Conservation (phyloP, 2,797 vertebrate species). For the Oreochromis mossambicus region DNA sequence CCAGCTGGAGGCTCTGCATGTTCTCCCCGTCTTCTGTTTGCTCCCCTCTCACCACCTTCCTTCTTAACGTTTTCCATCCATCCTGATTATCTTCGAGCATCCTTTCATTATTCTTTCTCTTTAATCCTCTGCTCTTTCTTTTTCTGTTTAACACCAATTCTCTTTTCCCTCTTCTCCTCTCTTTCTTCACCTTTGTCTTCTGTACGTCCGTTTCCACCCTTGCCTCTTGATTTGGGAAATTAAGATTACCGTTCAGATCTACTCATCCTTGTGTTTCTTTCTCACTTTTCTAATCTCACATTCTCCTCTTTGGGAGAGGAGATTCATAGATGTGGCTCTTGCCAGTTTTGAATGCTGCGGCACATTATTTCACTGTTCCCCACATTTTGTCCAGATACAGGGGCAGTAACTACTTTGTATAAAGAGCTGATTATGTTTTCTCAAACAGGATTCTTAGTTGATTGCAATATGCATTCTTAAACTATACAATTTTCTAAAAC, state of each 20-base stretch:
- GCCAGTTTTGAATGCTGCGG: background rate
- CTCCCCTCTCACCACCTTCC: background rate
- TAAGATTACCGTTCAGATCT: background rate
- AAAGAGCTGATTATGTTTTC: background rate
- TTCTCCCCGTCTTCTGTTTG: conserved; percentile 3
- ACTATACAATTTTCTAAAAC: background rate
- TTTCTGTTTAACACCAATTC: background rate
- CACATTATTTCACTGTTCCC: background rate
- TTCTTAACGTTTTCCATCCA: background rate
- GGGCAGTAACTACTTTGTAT: background rate
- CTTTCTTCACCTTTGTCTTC: background rate
- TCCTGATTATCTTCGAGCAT: background rate
- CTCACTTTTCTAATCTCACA: background rate
- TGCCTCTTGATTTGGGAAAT: background rate
- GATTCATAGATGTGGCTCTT: background rate
- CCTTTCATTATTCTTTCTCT: background rate
- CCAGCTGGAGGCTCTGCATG: conserved; percentile 50
- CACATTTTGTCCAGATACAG: background rate
- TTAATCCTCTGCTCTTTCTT: background rate
- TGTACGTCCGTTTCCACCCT: background rate
- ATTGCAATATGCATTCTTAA: background rate
- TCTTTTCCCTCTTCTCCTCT: background rate
- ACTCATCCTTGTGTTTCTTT: background rate
- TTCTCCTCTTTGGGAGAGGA: background rate
- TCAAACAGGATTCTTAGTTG: background rate